Evolutionary conservation across 2,888 invertebrate species (phyloP), one percentile per base, ranked within the genome.

Genomic region (Coenonympha arcania): DNA sequence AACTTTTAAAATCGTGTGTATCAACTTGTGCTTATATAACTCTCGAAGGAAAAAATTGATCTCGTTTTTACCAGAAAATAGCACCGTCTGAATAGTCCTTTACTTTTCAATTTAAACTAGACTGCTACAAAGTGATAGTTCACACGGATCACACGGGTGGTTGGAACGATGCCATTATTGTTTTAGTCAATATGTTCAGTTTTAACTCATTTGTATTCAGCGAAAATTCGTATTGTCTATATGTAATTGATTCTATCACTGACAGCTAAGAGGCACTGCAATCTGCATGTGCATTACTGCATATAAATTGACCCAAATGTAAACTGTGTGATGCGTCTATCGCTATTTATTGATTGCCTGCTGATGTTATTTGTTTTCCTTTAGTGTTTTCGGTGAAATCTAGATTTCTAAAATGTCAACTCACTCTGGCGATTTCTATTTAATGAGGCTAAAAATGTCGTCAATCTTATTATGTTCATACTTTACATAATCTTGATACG

Each of bases 161-260:
- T 48, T 54, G 50, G 16, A 48, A 42, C 41, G 34, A 34, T 8
- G 34, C 11, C 44, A 20, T n/a, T n/a, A 50, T 4, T 18, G 3
- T 2, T 18, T 45, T 26, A 36, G 26, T 45, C 42, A 45, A 51
- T 45, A 6, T 13, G 8, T 34, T 20, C 18, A 19, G n/a, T n/a
- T n/a, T n/a, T n/a, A n/a, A n/a, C 41, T 46, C 15, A 51, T 54
- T 54, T 41, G 51, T 51, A 51, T 54, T 54, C 54, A 30, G 15
- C 30, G 41, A 37, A 50, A 42, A 43, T 11, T 22, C 22, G 8
- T n/a, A 33, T 26, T 37, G 22, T n/a, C n/a, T n/a, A 47, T 31
- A 39, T 31, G n/a, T n/a, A 31, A 37, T 19, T 24, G 13, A 31
- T 16, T 47, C 20, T 47, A 40, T 39, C 31, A 31, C 40, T 39